Evolutionary conservation across 1,140 invertebrate genomes (phyloP), one percentile per base, ranked within the genome.

Genomic region (Bilobella aurantiaca): DNA sequence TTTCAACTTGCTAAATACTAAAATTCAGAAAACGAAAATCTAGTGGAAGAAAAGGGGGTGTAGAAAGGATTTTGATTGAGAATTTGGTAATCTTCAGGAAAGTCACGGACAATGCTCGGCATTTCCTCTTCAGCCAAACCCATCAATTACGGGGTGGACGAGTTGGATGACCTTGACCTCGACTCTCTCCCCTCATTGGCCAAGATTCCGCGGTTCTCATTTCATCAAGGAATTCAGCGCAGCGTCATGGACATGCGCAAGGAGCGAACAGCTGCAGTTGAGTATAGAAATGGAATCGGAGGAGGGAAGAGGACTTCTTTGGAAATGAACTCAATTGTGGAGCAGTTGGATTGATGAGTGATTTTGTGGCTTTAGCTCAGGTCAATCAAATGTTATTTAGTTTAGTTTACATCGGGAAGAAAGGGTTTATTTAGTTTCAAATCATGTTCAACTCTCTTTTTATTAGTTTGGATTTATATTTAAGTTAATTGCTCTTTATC

Each of bases 141-240:
- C 59, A 47, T 27, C 3, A 53, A 23, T 5, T 53, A 14, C 25
- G 64, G 58, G 59, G 23, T 66, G 65, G 68, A 62, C 57, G 69
- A 70, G 27, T 61, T 8, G 12, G 49, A 53, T 53, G n/a, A n/a
- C n/a, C 25, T 53, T 12, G 49, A 53, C 49, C 5, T 16, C 3
- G 49, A 53, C n/a, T n/a, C n/a, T 12, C 8, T 42, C 34, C 34
- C 34, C 8, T 42, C 65, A 14, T 42, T 47, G 12, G 28, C 64
- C 5, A 70, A 70, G 47, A 70, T 70, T 16, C 60, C 69, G 21
- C 65, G 69, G 28, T 67, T 70, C 31, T 70, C 65, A 27, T 70
- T 62, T 56, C 49, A 53, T 53, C 49, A 53, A 53, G 23, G 49
- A 16, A 8, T 42, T 42, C 34, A 42, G 34, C 34, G 18, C 8